Conservation (phyloP, 2,113 vertebrate genomes). For the Oreochromis spilurus region DNA sequence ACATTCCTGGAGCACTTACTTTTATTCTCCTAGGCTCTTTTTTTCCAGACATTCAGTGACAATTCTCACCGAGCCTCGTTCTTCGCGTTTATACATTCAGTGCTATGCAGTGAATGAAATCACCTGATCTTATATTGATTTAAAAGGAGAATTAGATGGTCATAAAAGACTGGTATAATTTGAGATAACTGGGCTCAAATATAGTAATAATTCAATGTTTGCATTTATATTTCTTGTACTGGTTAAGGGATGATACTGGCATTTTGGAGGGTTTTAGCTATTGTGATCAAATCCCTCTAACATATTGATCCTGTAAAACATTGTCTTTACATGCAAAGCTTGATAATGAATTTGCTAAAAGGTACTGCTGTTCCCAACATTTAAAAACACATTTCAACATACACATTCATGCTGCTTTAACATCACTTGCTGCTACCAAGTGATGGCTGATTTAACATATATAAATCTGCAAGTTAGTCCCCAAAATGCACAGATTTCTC, state of each 20-base stretch:
- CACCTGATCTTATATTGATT: background rate
- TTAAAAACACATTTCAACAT: background rate
- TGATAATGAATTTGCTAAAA: background rate
- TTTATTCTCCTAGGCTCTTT: background rate
- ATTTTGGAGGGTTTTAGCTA: rapidly evolving
- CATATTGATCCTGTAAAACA: background rate
- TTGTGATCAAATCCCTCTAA: background rate
- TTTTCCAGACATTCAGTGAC: background rate
- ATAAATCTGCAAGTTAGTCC: background rate
- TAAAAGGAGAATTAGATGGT: background rate
- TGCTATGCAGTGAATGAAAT: background rate
- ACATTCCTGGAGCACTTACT: conserved; percentile 4
- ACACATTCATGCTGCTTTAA: background rate
- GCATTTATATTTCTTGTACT: background rate
- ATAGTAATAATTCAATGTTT: background rate
- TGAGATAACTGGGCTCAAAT: background rate
- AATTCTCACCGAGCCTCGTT: background rate
- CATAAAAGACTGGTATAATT: background rate
- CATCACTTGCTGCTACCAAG: background rate
- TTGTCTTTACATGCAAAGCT: background rate
- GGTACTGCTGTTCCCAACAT: background rate
- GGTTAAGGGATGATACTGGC: rapidly evolving
- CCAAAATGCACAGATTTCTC: background rate
- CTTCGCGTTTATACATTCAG: background rate
- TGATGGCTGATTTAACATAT: background rate